Percentiles rank a stretch among this genome's conserved stretches.
Evolutionary conservation across 1,140 invertebrate genomes (phyloP).

Genomic region (Caenorhabditis brenneri): DNA sequence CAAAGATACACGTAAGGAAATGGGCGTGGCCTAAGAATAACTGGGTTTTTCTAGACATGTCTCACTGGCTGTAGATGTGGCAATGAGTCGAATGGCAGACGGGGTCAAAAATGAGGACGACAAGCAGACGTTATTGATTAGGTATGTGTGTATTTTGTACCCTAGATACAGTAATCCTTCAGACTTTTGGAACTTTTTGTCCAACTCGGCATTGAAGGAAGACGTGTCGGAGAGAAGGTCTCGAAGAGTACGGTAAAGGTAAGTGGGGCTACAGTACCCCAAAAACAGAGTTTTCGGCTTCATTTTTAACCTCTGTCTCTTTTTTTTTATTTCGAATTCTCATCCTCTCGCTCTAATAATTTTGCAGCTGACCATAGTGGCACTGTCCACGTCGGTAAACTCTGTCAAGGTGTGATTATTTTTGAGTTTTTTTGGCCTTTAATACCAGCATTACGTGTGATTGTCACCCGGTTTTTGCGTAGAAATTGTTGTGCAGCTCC

Average conservation of each 20-base stretch:
- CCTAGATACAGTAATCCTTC: conserved; percentile 77
- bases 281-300: too few relatives aligned
- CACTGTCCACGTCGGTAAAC: conserved; percentile 52
- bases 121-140: conserved; percentile 79
- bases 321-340: neutral
- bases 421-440: too few relatives aligned
- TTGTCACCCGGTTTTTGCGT: neutral
- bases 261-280: neutral
- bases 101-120: conserved; percentile 87
- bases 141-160: conserved; percentile 91
- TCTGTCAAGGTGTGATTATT: conserved; percentile 44
- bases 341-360: neutral
- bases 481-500: neutral
- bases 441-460: too few relatives aligned
- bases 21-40: neutral
- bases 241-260: conserved; percentile 69
- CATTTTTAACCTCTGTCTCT: neutral
- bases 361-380: conserved; percentile 52
- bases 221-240: conserved; percentile 75
- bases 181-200: conserved; percentile 93
- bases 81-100: conserved; percentile 88
- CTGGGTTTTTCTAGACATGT: conserved; percentile 76
- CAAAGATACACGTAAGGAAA: conserved; percentile 71
- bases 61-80: conserved; percentile 90
- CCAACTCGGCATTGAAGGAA: conserved; percentile 92